Conservation (phyloP, 92 coral and sea anemone genomes). For the Epizoanthus stellaris region DNA sequence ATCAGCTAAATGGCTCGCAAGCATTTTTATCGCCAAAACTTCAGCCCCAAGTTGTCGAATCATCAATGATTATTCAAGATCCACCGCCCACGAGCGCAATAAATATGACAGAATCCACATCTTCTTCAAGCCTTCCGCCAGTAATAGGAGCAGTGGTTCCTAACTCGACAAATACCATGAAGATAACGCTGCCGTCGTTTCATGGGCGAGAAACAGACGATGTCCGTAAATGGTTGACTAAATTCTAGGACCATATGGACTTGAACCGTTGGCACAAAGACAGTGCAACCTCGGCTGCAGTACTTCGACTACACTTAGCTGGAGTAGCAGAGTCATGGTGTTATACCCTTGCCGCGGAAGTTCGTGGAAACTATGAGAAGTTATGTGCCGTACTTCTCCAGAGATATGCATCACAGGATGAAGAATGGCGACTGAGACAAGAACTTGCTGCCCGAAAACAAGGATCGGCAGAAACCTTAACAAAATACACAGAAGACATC, state of each 20-base stretch:
- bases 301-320: slow-evolving; percentile 9
- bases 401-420: slow-evolving; percentile 15
- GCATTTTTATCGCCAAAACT: too few relatives aligned
- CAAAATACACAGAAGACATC: background rate
- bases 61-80: slow-evolving; percentile 8
- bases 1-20: too few relatives aligned
- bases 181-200: too few relatives aligned
- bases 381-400: slow-evolving; percentile 3
- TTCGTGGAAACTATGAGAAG: background rate
- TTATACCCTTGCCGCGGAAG: background rate
- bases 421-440: slow-evolving; percentile 15
- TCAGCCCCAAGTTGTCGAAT: background rate
- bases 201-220: slow-evolving; percentile 1
- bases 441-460: slow-evolving; percentile 2
- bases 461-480: background rate
- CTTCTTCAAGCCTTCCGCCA: too few relatives aligned
- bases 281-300: slow-evolving; percentile 1
- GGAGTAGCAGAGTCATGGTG: slow-evolving; percentile 18
- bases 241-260: slow-evolving; percentile 13
- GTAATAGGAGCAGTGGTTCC: too few relatives aligned
- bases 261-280: background rate
- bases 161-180: too few relatives aligned
- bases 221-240: slow-evolving; percentile 11
- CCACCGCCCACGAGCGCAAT: background rate
- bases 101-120: background rate